phyloP scores from a whole-genome alignment of 2,113 vertebrate genomes.

The Cephalopterus ornatus region DNA sequence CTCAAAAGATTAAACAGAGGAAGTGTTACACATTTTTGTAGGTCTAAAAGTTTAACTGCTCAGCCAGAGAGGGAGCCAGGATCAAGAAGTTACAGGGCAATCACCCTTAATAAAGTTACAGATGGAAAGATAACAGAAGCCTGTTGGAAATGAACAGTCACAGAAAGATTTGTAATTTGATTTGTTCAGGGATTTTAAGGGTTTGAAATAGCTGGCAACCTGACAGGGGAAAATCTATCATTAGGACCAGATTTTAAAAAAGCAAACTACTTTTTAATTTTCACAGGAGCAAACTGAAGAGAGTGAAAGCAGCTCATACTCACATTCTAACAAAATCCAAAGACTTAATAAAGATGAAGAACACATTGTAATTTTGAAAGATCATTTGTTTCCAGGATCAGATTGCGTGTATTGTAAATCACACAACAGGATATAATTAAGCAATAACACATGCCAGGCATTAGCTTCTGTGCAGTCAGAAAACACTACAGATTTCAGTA shows the following conservation, averaged over 20 bases:
- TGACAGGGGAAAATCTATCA: neutral
- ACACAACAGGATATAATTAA: slow-evolving; percentile 46
- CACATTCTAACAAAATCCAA: neutral
- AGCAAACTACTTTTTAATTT: neutral
- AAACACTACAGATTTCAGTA: neutral
- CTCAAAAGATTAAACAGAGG: neutral
- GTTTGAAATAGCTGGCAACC: neutral
- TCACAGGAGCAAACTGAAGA: neutral
- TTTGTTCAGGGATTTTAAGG: neutral
- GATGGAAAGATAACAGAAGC: neutral
- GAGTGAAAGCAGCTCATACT: neutral
- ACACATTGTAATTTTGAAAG: slow-evolving; percentile 25
- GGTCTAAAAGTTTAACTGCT: neutral
- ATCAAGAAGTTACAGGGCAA: neutral
- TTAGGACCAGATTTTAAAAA: neutral
- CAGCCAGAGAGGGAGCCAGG: neutral
- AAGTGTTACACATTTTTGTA: neutral
- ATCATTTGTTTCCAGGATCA: neutral
- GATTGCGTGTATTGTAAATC: neutral
- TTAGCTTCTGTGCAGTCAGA: slow-evolving; percentile 1
- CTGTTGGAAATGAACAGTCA: neutral
- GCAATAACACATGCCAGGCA: slow-evolving; percentile 7
- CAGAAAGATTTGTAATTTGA: slow-evolving; percentile 3
- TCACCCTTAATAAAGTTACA: neutral
- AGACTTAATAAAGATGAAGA: slow-evolving; percentile 5